Base-by-base conservation (phyloP, 2,888 invertebrate genomes). In the Caprella mutica region DNA sequence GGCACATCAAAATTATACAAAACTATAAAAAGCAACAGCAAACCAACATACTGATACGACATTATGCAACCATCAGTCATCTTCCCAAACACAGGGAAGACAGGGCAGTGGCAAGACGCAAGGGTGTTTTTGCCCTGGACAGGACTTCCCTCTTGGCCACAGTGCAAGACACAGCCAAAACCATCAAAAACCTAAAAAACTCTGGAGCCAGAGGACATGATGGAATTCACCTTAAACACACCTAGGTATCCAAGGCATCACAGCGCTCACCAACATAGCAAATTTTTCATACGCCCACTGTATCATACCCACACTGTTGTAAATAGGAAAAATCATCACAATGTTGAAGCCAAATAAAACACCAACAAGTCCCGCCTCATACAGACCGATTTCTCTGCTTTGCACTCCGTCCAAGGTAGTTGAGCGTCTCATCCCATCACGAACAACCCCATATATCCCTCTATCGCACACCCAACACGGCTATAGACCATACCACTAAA, bases 401-500 rank as follows among this genome's bases (percentile, higher is more conserved):
- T 51, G 58, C 17, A 56, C 52, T 26, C 19, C 67, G n/a, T 56
- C 66, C 27, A 69, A 58, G n/a, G 12, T 69, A 2, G 44, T 66
- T 5, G 68, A 70, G 57, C 24, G 50, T n/a, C 50, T 48, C n/a
- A 24, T 56, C 1, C 29, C 51, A 17, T n/a, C 4, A 24, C 23
- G n/a, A n/a, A 27, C 26, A 21, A 56, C 24, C 14, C 56, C 40
- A 33, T 40, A 61, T 21, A 43, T 66, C 42, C 40, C 56, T 6
- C 30, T 64, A 40, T 48, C 33, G 52, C 4, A 56, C 5, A 27
- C 68, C n/a, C 70, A 71, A 65, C 69, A 69, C 52, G 69, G 69
- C 5, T 70, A 71, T 57, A 52, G 69, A 33, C 39, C 52, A n/a
- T 56, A 58, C 3, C 70, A 69, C 55, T 68, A 68, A 2, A 70